phyloP scores from a whole-genome alignment of 2,888 invertebrate genomes.

The Tipula helvola region DNA sequence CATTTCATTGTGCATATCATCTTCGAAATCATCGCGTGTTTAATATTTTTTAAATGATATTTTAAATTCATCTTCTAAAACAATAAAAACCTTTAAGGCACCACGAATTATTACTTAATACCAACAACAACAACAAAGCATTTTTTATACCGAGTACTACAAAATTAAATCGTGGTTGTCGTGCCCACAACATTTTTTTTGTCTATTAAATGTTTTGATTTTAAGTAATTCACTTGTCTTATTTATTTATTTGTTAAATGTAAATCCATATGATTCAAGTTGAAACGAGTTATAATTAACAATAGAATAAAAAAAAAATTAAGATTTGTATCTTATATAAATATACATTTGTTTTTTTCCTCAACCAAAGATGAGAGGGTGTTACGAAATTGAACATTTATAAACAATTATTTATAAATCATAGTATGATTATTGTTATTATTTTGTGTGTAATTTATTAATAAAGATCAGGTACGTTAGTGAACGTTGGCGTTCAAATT shows the following conservation, averaged over 20 bases:
- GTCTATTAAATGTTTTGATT: neutral
- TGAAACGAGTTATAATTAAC: neutral
- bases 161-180: neutral
- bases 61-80: neutral
- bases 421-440: neutral
- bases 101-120: neutral
- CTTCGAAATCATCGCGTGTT: neutral
- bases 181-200: neutral
- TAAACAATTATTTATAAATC: neutral
- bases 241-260: neutral
- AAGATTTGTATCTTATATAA: neutral
- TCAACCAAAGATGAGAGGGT: neutral
- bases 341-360: neutral
- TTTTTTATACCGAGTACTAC: neutral
- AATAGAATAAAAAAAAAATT: neutral
- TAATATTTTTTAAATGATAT: neutral
- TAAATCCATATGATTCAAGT: neutral
- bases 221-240: neutral
- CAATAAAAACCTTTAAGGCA: neutral
- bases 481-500: neutral
- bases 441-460: neutral
- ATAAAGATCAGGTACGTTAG: neutral
- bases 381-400: neutral
- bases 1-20: neutral
- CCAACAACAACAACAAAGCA: neutral